A percentile compares a stretch with the other conserved stretches of the same genome.
phyloP scores from a whole-genome alignment of 2,888 invertebrate species.

The Cheilosia pagana region DNA sequence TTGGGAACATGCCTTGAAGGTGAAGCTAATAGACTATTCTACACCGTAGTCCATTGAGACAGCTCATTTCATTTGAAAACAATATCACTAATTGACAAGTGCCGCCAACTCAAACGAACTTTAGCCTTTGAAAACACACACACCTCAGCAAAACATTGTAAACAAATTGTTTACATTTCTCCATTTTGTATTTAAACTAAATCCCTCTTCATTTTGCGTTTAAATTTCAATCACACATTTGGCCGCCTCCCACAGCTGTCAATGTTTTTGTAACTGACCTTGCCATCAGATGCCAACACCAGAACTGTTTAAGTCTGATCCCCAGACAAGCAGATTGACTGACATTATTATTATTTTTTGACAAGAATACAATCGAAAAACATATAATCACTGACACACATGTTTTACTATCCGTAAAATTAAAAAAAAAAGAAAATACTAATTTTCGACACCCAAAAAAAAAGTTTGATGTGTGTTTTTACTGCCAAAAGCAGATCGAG shows the following conservation, averaged over 20 bases:
- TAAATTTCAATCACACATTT: slow-evolving; percentile 37
- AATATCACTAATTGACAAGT: slow-evolving; percentile 25
- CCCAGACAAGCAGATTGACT: slow-evolving; percentile 58
- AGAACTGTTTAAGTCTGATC: slow-evolving; percentile 20
- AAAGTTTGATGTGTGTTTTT: slow-evolving; percentile 30
- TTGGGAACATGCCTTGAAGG: too few species aligned
- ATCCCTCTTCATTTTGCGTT: background rate
- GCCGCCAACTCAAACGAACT: slow-evolving; percentile 18
- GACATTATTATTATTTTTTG: slow-evolving; percentile 41
- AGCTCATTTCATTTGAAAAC: slow-evolving; percentile 19
- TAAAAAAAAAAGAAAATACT: slow-evolving; percentile 22
- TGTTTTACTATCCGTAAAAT: slow-evolving; percentile 59
- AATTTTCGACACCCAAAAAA: background rate
- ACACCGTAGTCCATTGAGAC: too few species aligned
- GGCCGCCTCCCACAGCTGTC: slow-evolving; percentile 1
- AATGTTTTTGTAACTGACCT: slow-evolving; percentile 60
- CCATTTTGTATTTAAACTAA: slow-evolving; percentile 29
- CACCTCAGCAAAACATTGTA: slow-evolving; percentile 45
- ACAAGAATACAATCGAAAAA: slow-evolving; percentile 39
- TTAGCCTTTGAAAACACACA: slow-evolving; percentile 52
- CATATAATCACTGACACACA: slow-evolving; percentile 31
- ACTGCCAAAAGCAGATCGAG: slow-evolving; percentile 48
- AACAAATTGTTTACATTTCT: slow-evolving; percentile 22
- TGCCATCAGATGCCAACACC: slow-evolving; percentile 44
- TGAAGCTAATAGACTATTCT: too few species aligned